Evolutionary conservation across 1,140 invertebrate species (phyloP), one percentile per base, ranked within the genome.

Genomic region (Augochlora pura): DNA sequence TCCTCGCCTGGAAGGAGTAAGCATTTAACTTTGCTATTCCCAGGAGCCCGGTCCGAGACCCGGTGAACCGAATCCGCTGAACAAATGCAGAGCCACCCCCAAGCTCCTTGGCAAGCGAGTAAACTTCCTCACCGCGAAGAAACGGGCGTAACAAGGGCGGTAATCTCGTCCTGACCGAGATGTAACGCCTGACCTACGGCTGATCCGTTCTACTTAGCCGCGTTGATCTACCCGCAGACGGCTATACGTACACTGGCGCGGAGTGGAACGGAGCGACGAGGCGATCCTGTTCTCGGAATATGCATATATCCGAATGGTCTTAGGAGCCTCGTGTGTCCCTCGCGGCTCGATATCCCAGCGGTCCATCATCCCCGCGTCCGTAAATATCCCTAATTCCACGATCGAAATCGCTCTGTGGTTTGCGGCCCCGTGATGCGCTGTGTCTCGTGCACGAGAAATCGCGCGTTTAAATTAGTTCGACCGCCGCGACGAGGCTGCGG

Each of bases 321-420:
- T 62, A 27, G 9, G 25, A 16, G 23, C 59, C 0, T n/a, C n/a
- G n/a, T n/a, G 14, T 16, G 16, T 12, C 14, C 25, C 25, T 54
- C 18, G 18, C 21, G 18, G 18, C 21, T n/a, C 52, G 52, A 59
- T 59, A 59, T 59, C 57, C 57, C 57, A 10, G 10, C 57, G 57
- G 9, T 21, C n/a, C 57, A 12, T 23, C 23, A 25, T 59, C n/a
- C n/a, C 57, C 23, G 57, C 23, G 42, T 42, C 10, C 18, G n/a
- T 23, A 12, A 59, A 59, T 59, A 59, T 59, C 57, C 57, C 57
- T 54, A 59, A 59, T 77, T 83, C 81, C 10, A 4, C 14, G 52
- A 23, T 12, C 27, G 9, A n/a, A 46, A n/a, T 10, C n/a, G 14
- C 18, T 0, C 1, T 2, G n/a, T 12, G 38, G 32, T 9, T n/a